These are phyloP conservation scores for Andrena trimmerana DNA, from an alignment of 2,888 invertebrate species.

Conservation along the genomic window DNA sequence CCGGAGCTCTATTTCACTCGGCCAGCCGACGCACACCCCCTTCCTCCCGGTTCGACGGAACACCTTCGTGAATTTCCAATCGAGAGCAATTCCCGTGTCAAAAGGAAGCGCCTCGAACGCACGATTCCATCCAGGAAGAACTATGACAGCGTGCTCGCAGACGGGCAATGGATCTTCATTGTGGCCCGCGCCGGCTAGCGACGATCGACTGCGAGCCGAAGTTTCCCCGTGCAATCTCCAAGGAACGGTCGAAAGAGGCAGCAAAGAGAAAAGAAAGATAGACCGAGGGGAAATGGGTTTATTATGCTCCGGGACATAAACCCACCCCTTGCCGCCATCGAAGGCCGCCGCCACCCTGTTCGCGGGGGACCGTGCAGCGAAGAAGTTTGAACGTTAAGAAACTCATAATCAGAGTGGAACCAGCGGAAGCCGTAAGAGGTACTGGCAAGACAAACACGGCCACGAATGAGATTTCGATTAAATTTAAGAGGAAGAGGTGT, in stretches of 20 bases:
- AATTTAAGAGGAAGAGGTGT: conserved; percentile 61
- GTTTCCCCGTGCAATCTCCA: conserved; percentile 46
- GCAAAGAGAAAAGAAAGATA: conserved; percentile 8
- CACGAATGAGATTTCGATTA: conserved; percentile 71
- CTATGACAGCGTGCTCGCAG: neutral
- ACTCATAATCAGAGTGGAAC: conserved; percentile 72
- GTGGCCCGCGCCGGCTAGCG: conserved; percentile 2
- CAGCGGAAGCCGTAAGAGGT: conserved; percentile 61
- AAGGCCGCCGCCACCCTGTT: neutral
- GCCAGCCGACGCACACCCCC: neutral
- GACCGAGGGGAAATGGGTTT: conserved; percentile 64
- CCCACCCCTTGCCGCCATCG: conserved; percentile 21
- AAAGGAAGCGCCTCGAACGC: conserved; percentile 11
- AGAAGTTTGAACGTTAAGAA: conserved; percentile 73
- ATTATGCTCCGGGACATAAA: conserved; percentile 69
- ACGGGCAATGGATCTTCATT: conserved; percentile 11
- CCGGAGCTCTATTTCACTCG: conserved; percentile 40
- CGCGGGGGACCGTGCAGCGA: conserved; percentile 46
- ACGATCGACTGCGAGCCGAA: conserved; percentile 49
- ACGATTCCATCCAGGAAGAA: neutral
- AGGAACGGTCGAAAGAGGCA: conserved; percentile 7
- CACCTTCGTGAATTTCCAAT: conserved; percentile 39
- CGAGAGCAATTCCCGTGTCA: conserved; percentile 1
- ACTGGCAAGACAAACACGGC: conserved; percentile 69
- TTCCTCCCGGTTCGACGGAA: conserved; percentile 23